A percentile compares a stretch with the other conserved stretches of the same genome.
Conservation (phyloP, 2,113 vertebrate genomes). For the Chrysochloris asiatica region DNA sequence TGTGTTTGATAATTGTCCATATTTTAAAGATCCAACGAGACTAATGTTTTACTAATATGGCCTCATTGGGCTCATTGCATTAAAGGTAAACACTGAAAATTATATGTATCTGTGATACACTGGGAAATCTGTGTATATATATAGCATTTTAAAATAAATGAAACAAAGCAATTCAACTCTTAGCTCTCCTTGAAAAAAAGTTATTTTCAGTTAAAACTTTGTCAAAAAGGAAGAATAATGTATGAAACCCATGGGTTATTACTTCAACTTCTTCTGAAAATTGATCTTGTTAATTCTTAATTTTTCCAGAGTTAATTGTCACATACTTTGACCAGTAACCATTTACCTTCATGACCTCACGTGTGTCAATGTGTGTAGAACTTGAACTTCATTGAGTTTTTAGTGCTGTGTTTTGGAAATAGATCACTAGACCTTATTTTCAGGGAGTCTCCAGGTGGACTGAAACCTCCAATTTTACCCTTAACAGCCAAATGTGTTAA, state of each 20-base stretch:
- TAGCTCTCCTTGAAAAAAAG: neutral
- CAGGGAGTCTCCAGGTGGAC: neutral
- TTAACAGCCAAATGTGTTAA: neutral
- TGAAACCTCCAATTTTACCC: neutral
- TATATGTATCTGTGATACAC: neutral
- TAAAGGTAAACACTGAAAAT: neutral
- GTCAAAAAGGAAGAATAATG: neutral
- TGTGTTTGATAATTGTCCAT: neutral
- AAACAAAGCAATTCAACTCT: neutral
- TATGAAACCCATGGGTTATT: neutral
- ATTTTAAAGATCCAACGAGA: neutral
- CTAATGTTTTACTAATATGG: neutral
- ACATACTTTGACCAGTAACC: neutral
- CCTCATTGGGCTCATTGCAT: neutral
- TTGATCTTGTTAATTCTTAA: neutral
- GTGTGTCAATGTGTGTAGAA: neutral
- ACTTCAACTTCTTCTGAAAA: neutral
- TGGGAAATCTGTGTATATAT: neutral
- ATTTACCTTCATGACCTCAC: neutral
- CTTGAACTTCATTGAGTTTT: neutral
- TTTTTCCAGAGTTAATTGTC: neutral
- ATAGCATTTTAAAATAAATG: constrained; percentile 28
- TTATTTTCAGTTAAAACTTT: neutral
- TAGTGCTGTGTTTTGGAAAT: neutral
- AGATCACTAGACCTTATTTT: neutral